Base-by-base conservation (phyloP, 2,888 invertebrate genomes). In the Leptinotarsa tumamoca region DNA sequence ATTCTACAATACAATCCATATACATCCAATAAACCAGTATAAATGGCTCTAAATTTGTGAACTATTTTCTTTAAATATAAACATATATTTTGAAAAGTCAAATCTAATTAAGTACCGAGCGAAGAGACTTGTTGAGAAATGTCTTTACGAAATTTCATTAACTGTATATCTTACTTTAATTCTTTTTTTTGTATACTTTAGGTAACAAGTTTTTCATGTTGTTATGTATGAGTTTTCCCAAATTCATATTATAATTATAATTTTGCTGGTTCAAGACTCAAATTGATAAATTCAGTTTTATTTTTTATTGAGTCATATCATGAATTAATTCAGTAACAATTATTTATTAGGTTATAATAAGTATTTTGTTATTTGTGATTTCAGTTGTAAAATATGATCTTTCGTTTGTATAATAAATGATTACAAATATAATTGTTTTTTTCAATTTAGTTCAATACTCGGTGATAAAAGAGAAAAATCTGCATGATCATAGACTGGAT, bases 291-390 rank as follows among this genome's bases (percentile, higher is more conserved):
- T 58, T 33, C 18, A 52, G 5, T 67, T 74, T 74, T 74, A 74
- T 75, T 78, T 71, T 43, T 71, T 67, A 52, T 54, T 50, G 78
- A 78, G 78, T 73, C 49, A 7, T 10, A 71, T 21, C 49, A 66
- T 4, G 33, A 56, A 21, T 50, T 13, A 15, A n/a, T 50, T 4
- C 50, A 58, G 50, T 21, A 75, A 75, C 73, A 66, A 73, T 67
- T 27, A 33, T 75, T 78, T 73, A 78, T 78, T 73, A 67, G n/a
- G 21, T 43, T 50, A 61, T 78, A 75, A 75, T 78, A 75, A 73
- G 68, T 69, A 68, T 14, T 75, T 74, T 78, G 71, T 75, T 78
- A 71, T 4, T 51, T 54, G 56, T 73, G 56, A 58, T 18, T 68
- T 10, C 4, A 63, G n/a, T 10, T 68, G 52, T 58, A 63, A 61